phyloP scores from a whole-genome alignment of 2,113 vertebrate genomes.

The Cathartes aura region DNA sequence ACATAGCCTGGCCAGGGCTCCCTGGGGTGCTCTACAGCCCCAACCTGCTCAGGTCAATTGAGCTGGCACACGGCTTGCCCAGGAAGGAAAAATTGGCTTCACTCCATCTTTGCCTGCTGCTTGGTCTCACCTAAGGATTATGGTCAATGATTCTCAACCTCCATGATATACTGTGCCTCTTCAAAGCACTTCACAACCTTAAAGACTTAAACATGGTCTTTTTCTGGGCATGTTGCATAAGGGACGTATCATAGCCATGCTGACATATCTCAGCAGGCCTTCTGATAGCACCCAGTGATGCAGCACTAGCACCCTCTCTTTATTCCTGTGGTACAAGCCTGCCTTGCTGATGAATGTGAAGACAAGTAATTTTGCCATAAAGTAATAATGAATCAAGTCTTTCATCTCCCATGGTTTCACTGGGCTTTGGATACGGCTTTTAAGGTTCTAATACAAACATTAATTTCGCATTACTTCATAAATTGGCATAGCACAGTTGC shows the following conservation, averaged over 20 bases:
- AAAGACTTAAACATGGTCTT: background rate
- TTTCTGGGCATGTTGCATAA: background rate
- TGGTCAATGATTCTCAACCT: background rate
- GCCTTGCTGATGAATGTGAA: background rate
- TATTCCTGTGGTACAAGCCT: background rate
- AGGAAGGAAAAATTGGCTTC: background rate
- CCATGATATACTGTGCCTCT: background rate
- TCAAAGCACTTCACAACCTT: background rate
- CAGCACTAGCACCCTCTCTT: background rate
- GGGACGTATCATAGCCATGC: background rate
- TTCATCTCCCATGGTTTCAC: background rate
- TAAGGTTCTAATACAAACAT: background rate
- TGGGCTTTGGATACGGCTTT: background rate
- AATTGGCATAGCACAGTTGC: background rate
- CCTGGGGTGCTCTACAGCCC: background rate
- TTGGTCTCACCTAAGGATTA: background rate
- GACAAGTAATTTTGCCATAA: background rate
- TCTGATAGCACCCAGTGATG: background rate
- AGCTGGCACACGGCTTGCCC: background rate
- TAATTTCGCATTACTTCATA: background rate
- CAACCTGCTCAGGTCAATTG: rapidly evolving
- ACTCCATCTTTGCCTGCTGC: background rate
- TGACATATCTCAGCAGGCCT: background rate
- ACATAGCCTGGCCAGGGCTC: background rate
- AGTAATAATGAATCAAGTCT: background rate